phyloP scores from a whole-genome alignment of 2,888 invertebrate genomes.

The Saturnia japonica region DNA sequence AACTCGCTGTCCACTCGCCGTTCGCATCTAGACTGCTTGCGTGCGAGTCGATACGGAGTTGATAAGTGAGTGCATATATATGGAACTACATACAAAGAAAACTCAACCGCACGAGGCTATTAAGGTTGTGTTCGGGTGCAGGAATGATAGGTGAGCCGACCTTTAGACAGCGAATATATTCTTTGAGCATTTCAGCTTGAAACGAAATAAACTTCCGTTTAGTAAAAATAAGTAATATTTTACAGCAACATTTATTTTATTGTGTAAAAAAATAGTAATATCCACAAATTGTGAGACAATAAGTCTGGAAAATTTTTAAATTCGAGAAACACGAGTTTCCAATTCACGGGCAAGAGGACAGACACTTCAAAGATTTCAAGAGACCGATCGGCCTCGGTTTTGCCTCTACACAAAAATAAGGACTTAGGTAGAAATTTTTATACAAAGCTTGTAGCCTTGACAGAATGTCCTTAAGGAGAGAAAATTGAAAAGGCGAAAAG shows the following conservation, averaged over 20 bases:
- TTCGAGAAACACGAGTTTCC: slow-evolving; percentile 38
- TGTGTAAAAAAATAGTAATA: background rate
- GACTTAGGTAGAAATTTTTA: slow-evolving; percentile 27
- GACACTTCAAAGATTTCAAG: slow-evolving; percentile 42
- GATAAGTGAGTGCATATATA: no score
- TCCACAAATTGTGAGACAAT: background rate
- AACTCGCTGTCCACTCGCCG: no score
- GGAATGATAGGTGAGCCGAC: no score
- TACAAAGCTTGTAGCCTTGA: slow-evolving; percentile 17
- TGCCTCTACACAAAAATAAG: slow-evolving; percentile 37
- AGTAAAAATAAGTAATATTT: no score
- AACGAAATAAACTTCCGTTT: background rate
- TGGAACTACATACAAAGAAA: no score
- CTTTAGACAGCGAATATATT: no score
- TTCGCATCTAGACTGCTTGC: no score
- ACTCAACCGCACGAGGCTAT: no score
- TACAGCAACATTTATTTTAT: background rate
- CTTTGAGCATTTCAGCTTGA: background rate
- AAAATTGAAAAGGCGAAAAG: slow-evolving; percentile 15
- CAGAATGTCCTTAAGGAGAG: slow-evolving; percentile 14
- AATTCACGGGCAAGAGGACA: slow-evolving; percentile 37
- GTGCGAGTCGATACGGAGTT: no score
- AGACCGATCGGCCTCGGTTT: slow-evolving; percentile 41
- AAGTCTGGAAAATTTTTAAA: slow-evolving; percentile 25
- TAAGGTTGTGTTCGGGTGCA: no score